Evolutionary conservation across 2,113 vertebrate genomes (phyloP), one percentile per base, ranked within the genome.

Genomic region (Sander vitreus): DNA sequence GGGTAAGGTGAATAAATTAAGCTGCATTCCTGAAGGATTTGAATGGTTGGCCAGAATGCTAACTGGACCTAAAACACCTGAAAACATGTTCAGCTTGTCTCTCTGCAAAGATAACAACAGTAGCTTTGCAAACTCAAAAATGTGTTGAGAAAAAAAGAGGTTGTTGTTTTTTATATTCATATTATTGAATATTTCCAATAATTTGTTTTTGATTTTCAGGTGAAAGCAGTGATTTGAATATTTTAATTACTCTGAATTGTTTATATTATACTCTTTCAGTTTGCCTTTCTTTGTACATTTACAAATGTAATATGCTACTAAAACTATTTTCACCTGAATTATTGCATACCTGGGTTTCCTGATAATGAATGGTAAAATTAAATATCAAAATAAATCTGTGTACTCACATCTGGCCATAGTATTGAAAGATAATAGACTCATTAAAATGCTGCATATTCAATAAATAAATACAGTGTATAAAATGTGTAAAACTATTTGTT

Each of bases 381-480:
- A 18, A 62, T 19, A 16, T 43, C 6, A 2, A 74, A 21, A 76
- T 4, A 69, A 59, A 13, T 18, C 21, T n/a, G 43, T 67, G 4
- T 6, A 33, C 54, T 53, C 8, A 64, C 33, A 68, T 62, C 14
- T 64, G 36, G 57, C 13, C 9, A 55, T 23, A 19, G 54, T 45
- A 12, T 69, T 45, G 2, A 23, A 27, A 66, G 53, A 15, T 15
- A 15, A 25, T n/a, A 8, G 15, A 57, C 19, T 73, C 16, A 50
- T 43, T 5, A 15, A 59, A 4, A 63, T 54, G 2, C 13, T 72
- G 36, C 59, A 51, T 59, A 63, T 73, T 76, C 33, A 69, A 21
- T 54, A 48, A 86, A 91, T 85, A 77, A 84, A 88, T 59, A 55
- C 58, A 59, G n/a, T 82, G 76, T 59, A 54, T 50, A n/a, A 51